Conservation (phyloP, 2,888 invertebrate genomes). For the Xestia rhomboidea region DNA sequence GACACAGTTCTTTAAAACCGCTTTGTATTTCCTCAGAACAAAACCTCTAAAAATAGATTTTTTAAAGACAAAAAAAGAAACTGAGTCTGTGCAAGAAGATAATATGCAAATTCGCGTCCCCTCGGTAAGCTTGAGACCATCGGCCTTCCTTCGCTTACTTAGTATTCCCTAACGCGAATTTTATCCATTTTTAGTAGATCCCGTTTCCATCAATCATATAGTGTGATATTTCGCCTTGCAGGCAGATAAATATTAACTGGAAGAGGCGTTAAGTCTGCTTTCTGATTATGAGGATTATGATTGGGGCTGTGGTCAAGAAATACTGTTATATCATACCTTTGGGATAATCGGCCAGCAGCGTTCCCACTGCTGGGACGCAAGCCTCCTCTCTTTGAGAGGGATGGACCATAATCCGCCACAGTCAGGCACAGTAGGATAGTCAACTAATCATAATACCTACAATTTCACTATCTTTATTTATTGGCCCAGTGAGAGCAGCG, state of each 20-base stretch:
- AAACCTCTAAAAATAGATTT: neutral
- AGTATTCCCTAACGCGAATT: slow-evolving; percentile 44
- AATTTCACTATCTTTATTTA: neutral
- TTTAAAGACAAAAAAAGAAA: slow-evolving; percentile 31
- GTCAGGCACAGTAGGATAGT: neutral
- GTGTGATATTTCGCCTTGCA: slow-evolving; percentile 40
- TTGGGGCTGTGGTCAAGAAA: neutral
- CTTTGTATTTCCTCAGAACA: slow-evolving; percentile 21
- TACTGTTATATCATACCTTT: neutral
- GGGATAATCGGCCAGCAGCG: neutral
- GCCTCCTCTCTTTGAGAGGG: neutral
- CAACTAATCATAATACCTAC: neutral
- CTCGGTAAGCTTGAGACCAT: slow-evolving; percentile 25
- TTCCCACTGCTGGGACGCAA: neutral
- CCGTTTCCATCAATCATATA: slow-evolving; percentile 61
- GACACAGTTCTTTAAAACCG: neutral
- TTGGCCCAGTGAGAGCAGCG: too few relatives aligned
- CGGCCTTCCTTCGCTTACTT: slow-evolving; percentile 17
- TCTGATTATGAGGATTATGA: neutral
- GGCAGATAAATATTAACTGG: slow-evolving; percentile 15
- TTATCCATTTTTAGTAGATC: slow-evolving; percentile 56
- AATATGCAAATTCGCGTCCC: slow-evolving; percentile 49
- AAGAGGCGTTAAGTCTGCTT: slow-evolving; percentile 16
- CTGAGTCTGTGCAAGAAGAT: slow-evolving; percentile 40
- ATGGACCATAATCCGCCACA: neutral